These are phyloP conservation scores for Tipula vernalis DNA, from an alignment of 2,888 invertebrate genomes.

Conservation along the genomic window DNA sequence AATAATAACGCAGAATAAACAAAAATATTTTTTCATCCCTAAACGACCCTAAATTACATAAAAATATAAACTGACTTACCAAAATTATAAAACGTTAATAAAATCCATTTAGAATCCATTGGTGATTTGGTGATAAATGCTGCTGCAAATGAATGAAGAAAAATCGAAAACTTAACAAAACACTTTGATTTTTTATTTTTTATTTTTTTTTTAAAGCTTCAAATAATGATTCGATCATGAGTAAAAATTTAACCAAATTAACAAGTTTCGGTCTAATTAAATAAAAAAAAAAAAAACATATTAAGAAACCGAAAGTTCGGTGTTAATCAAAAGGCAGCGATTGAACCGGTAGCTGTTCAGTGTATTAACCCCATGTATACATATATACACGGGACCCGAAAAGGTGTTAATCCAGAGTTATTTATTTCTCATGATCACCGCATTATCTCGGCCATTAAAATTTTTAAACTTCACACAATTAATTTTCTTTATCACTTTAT, in stretches of 20 bases:
- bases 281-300: neutral
- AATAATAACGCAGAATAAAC: neutral
- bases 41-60: neutral
- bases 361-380: no score
- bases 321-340: neutral
- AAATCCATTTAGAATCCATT: constrained; percentile 10
- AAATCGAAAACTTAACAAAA: neutral
- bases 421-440: neutral
- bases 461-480: neutral
- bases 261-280: neutral
- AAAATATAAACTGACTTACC: neutral
- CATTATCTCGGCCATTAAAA: neutral
- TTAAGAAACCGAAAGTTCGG: neutral
- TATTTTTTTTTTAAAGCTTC: neutral
- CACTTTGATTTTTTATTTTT: neutral
- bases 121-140: neutral
- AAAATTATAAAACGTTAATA: constrained; percentile 6
- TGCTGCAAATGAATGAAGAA: constrained; percentile 4
- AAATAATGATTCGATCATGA: neutral
- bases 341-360: no score
- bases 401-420: neutral
- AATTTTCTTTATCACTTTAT: neutral
- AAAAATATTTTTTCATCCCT: neutral
- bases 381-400: neutral
- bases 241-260: neutral